phyloP scores from a whole-genome alignment of 2,888 invertebrate genomes.

The Eristalis pertinax region DNA sequence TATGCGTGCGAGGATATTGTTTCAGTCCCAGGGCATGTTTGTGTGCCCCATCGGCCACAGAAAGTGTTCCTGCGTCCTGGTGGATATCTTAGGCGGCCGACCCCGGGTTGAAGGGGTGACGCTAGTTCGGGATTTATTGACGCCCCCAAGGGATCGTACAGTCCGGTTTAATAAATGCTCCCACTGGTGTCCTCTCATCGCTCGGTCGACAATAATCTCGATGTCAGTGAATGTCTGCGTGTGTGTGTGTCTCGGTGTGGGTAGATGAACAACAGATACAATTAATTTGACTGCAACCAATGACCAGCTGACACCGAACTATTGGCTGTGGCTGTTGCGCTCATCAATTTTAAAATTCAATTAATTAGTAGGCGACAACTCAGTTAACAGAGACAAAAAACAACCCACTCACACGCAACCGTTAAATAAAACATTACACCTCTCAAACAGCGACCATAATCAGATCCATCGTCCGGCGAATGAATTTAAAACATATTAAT shows the following conservation, averaged over 20 bases:
- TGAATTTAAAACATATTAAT: slow-evolving; percentile 57
- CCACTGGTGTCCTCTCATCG: slow-evolving; percentile 25
- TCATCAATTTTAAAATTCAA: slow-evolving; percentile 67
- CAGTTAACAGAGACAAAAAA: not conserved
- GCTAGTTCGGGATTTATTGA: slow-evolving; percentile 37
- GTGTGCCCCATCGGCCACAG: slow-evolving; percentile 2
- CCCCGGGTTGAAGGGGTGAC: not conserved
- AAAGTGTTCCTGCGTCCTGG: slow-evolving; percentile 21
- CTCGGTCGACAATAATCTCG: no score
- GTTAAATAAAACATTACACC: not conserved
- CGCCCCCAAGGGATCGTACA: slow-evolving; percentile 49
- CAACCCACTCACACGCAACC: not conserved
- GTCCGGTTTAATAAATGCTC: slow-evolving; percentile 59
- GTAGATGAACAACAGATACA: not conserved
- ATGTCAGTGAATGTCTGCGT: no score
- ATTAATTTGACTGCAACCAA: slow-evolving; percentile 37
- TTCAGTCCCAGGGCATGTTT: slow-evolving; percentile 44
- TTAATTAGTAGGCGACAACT: slow-evolving; percentile 54
- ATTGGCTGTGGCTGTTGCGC: slow-evolving; percentile 21
- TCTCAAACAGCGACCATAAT: not conserved
- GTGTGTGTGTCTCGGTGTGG: not conserved
- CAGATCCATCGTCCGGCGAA: not conserved
- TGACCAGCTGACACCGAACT: slow-evolving; percentile 11
- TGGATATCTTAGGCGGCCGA: not conserved
- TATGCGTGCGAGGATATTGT: slow-evolving; percentile 50